phyloP scores from a whole-genome alignment of 2,113 vertebrate species.

The Sceloporus undulatus region DNA sequence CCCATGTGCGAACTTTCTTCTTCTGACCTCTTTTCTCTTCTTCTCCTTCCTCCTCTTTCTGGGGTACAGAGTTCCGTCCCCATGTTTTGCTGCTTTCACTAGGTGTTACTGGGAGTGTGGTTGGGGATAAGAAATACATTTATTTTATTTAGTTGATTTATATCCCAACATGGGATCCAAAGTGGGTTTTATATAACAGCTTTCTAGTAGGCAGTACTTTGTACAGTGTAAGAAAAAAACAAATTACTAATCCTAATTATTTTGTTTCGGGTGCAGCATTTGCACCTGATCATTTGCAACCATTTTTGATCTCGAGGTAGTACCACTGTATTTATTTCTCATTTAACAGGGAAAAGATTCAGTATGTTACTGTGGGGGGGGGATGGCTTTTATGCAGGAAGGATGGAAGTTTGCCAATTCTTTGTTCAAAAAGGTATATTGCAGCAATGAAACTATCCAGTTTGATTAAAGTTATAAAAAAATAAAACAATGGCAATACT shows the following conservation, averaged over 20 bases:
- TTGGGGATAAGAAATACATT: neutral
- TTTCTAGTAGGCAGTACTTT: neutral
- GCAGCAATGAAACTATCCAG: neutral
- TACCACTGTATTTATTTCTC: neutral
- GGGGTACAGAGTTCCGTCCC: constrained; percentile 82
- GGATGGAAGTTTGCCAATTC: neutral
- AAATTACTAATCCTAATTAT: neutral
- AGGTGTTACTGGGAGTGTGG: constrained; percentile 85
- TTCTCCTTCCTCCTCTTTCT: constrained; percentile 88
- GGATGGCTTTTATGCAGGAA: neutral
- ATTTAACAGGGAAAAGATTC: neutral
- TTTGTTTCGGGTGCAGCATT: neutral
- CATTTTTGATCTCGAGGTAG: neutral
- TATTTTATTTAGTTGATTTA: too few species aligned
- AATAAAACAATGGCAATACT: neutral
- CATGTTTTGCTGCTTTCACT: constrained; percentile 86
- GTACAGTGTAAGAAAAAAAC: neutral
- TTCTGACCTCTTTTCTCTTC: constrained; percentile 90
- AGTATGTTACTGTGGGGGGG: too few species aligned
- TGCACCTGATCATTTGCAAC: neutral
- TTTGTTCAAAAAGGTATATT: neutral
- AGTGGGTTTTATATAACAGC: neutral
- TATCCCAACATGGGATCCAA: too few species aligned
- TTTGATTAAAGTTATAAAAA: neutral
- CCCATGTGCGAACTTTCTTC: constrained; percentile 89